Evolutionary conservation across 2,888 invertebrate species (phyloP), one percentile per base, ranked within the genome.

Genomic region (Andrena trimmerana): DNA sequence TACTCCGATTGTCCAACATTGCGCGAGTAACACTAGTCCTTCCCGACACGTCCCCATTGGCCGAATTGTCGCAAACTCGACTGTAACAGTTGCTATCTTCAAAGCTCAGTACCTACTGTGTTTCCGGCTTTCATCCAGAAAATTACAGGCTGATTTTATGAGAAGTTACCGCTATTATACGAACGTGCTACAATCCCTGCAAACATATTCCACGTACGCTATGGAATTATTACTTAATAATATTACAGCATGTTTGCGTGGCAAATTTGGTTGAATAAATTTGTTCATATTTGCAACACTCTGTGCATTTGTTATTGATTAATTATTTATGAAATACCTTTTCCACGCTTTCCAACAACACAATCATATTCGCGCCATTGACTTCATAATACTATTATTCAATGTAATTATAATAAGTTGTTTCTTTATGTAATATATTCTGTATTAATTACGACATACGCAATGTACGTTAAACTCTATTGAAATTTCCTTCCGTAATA

Each of bases 1-100:
- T 88, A 87, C 86, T 59, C 68, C 69, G 78, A 77, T 85, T 81
- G 77, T 78, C 73, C 81, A 70, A 62, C 73, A 68, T 66, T 63
- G 67, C 62, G 54, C 60, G 74, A 79, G 74, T 42, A 69, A 79
- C 74, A 27, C 67, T 52, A 36, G 66, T 69, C 81, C 52, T 75
- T 60, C 83, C 54, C 78, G 71, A 52, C 54, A 48, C 65, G 27
- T 54, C 29, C 50, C 52, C 78, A 68, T 76, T 68, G 72, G 59
- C 24, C 72, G 76, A 78, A 78, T 63, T 72, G 70, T 65, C 70
- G 60, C 72, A 68, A 78, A 81, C 52, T 63, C 60, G 31, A 81
- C 79, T 77, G 67, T 68, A 73, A 71, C 83, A 79, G 75, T 73
- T 76, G 73, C 50, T 76, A 68, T 52, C 69, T 59, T 83, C 81